Evolutionary conservation across 2,888 invertebrate species (phyloP).

Genomic region (Reticulitermes lucifugus): DNA sequence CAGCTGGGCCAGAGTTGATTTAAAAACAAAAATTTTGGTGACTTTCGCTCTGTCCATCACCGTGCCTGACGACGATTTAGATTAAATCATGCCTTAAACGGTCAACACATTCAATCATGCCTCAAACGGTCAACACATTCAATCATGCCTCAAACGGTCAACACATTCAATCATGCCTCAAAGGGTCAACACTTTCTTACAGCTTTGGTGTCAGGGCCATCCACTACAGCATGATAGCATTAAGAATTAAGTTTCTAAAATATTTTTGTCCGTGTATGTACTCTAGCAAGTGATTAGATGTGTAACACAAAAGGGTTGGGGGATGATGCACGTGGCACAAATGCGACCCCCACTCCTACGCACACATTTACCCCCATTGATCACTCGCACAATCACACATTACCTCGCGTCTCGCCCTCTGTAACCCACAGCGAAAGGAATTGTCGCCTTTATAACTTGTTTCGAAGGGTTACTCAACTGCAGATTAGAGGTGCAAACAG

Average conservation of each 20-base stretch:
- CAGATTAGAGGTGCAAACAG: background rate
- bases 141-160: too few species aligned
- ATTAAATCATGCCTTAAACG: too few species aligned
- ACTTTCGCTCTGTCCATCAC: too few species aligned
- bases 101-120: too few species aligned
- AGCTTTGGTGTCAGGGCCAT: too few species aligned
- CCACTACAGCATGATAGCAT: too few species aligned
- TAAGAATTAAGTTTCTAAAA: background rate
- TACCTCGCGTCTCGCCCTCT: background rate
- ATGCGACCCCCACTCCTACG: constrained; percentile 20
- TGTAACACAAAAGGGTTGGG: background rate
- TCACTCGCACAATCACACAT: constrained; percentile 28
- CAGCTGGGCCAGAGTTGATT: too few species aligned
- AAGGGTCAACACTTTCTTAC: too few species aligned
- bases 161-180: too few species aligned
- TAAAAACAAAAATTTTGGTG: too few species aligned
- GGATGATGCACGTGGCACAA: constrained; percentile 21
- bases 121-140: too few species aligned
- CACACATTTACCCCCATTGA: constrained; percentile 36
- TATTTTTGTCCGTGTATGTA: constrained; percentile 4
- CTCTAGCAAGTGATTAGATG: background rate
- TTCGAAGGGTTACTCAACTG: background rate
- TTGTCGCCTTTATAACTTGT: background rate
- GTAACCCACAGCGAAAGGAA: background rate
- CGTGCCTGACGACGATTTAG: too few species aligned